Conservation (phyloP, 2,113 vertebrate genomes). For the Lophius piscatorius region DNA sequence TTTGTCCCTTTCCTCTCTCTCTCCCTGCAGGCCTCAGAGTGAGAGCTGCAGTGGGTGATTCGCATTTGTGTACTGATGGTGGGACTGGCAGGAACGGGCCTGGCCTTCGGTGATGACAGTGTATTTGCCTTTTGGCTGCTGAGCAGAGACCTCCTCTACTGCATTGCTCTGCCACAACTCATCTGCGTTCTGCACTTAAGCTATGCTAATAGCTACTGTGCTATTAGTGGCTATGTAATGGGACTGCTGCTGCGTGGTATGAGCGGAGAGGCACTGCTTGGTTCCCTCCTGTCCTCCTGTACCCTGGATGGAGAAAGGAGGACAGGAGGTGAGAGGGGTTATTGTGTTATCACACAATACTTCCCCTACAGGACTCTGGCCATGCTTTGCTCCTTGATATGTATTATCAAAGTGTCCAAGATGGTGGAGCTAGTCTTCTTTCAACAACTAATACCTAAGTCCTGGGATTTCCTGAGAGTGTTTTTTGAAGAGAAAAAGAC, state of each 20-base stretch:
- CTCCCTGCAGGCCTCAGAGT: slow-evolving; percentile 76
- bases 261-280: slow-evolving; percentile 45
- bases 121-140: slow-evolving; percentile 79
- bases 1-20: background rate
- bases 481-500: slow-evolving; percentile 22
- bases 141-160: slow-evolving; percentile 79
- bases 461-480: slow-evolving; percentile 48
- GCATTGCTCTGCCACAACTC: slow-evolving; percentile 75
- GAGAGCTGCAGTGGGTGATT: slow-evolving; percentile 78
- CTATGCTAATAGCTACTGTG: slow-evolving; percentile 13
- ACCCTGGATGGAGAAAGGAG: slow-evolving; percentile 54
- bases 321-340: too few relatives aligned
- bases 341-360: slow-evolving; percentile 9
- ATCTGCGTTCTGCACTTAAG: slow-evolving; percentile 67
- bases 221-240: slow-evolving; percentile 42
- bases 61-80: slow-evolving; percentile 74
- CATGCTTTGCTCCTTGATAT: slow-evolving; percentile 36
- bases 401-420: slow-evolving; percentile 31
- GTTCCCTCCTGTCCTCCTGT: slow-evolving; percentile 50
- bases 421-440: slow-evolving; percentile 40
- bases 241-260: slow-evolving; percentile 42
- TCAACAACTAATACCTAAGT: slow-evolving; percentile 36
- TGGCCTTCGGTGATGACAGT: slow-evolving; percentile 80
- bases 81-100: slow-evolving; percentile 65
- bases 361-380: slow-evolving; percentile 41